Conservation (phyloP, 2,888 invertebrate species). For the Norana najaformis region DNA sequence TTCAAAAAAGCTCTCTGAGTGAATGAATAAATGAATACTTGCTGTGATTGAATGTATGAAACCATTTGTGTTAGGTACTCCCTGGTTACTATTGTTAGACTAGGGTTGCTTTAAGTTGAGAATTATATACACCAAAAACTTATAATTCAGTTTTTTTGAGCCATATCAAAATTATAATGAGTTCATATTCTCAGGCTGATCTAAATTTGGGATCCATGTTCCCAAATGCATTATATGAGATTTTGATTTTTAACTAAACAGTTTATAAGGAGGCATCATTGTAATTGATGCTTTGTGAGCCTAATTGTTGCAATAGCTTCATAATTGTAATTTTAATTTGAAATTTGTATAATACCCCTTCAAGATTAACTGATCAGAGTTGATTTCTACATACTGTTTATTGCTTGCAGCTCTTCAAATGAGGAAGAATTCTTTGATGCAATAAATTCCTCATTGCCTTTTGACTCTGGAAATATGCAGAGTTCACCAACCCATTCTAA, state of each 20-base stretch:
- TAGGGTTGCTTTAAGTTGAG: too few species aligned
- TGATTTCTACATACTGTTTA: background rate
- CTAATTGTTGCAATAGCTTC: background rate
- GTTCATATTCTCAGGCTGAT: background rate
- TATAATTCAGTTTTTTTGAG: too few species aligned
- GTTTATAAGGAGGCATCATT: background rate
- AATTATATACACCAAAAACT: too few species aligned
- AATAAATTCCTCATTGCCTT: background rate
- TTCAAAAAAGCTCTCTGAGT: too few species aligned
- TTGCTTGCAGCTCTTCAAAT: background rate
- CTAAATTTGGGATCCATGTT: background rate
- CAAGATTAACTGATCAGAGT: too few species aligned
- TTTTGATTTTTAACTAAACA: background rate
- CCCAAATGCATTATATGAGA: background rate
- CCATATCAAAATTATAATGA: too few species aligned
- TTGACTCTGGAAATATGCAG: background rate
- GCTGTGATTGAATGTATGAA: too few species aligned
- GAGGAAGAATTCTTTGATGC: background rate
- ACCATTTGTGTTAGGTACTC: too few species aligned
- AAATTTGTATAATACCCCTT: too few species aligned
- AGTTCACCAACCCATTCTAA: background rate
- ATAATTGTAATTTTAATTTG: too few species aligned
- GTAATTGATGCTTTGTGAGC: background rate
- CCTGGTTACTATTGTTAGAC: too few species aligned
- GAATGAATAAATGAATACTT: too few species aligned